Percentiles rank a stretch among this genome's conserved stretches.
Evolutionary conservation across 37 sponge, comb jelly and placozoan genomes (phyloP).

Genomic region (Beroe forskalii): DNA sequence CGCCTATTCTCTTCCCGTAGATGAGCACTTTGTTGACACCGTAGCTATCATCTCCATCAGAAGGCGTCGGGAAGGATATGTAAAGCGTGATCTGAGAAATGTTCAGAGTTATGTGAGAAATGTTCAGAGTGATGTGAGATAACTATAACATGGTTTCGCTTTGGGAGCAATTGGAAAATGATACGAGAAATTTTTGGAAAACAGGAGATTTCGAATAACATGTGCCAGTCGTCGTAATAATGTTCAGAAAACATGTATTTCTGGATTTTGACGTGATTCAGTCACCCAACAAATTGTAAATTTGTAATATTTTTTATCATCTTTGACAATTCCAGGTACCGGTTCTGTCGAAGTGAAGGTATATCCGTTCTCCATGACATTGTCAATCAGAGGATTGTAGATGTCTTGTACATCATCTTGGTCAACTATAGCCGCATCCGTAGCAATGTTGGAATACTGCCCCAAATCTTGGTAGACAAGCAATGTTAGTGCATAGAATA

Average conservation of each 20-base stretch:
- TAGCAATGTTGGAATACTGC: not conserved
- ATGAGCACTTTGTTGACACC: slow-evolving; percentile 1
- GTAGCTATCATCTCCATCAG: not conserved
- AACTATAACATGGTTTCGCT: too few species aligned
- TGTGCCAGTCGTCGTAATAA: too few species aligned
- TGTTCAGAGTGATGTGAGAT: too few species aligned
- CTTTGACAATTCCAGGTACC: too few species aligned
- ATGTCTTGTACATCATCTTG: not conserved
- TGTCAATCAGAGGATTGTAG: not conserved
- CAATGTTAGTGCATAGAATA: too few species aligned
- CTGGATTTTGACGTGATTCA: too few species aligned
- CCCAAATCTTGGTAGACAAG: slow-evolving; percentile 9
- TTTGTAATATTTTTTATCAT: too few species aligned
- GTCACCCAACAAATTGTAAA: too few species aligned
- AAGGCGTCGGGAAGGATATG: not conserved
- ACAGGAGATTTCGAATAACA: too few species aligned
- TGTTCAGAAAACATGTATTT: too few species aligned
- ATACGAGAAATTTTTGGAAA: too few species aligned
- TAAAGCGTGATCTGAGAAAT: not conserved
- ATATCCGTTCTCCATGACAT: not conserved
- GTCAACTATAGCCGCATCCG: not conserved
- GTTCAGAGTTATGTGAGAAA: not conserved
- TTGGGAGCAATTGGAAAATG: too few species aligned
- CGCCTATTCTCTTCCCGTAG: not conserved
- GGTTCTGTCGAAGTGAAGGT: not conserved